Percentiles rank a stretch among this genome's conserved stretches.
Conservation (phyloP, 2,888 invertebrate genomes). For the Temnothorax rugatulus region DNA sequence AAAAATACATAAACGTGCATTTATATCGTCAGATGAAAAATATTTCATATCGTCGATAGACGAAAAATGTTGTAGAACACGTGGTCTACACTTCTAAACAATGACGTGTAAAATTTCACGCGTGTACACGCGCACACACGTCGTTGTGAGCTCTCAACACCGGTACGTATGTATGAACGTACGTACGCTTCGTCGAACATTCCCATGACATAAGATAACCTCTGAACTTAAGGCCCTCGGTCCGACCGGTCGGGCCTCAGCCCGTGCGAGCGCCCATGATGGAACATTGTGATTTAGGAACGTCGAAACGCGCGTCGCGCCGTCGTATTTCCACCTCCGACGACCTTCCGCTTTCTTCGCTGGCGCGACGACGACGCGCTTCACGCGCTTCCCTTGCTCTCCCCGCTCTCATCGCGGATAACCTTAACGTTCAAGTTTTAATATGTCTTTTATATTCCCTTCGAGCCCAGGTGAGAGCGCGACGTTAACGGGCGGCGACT, state of each 20-base stretch:
- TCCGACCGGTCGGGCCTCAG: conserved; percentile 45
- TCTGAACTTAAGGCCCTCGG: conserved; percentile 69
- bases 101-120: not conserved
- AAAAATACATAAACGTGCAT: not conserved
- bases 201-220: conserved; percentile 77
- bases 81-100: not conserved
- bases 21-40: not conserved
- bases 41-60: no score
- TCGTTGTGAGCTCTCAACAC: conserved; percentile 13
- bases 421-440: not conserved
- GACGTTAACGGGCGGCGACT: not conserved
- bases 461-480: not conserved
- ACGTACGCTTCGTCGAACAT: conserved; percentile 58
- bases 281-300: conserved; percentile 75
- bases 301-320: conserved; percentile 30
- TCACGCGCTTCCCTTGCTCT: not conserved
- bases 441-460: not conserved
- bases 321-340: conserved; percentile 18
- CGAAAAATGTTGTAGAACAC: conserved; percentile 3
- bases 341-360: conserved; percentile 45
- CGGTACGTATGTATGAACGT: not conserved
- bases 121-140: not conserved
- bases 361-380: no score
- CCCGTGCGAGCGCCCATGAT: conserved; percentile 49
- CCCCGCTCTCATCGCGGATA: not conserved